phyloP scores from a whole-genome alignment of 2,113 vertebrate genomes.

The Tretioscincus oriximinensis region DNA sequence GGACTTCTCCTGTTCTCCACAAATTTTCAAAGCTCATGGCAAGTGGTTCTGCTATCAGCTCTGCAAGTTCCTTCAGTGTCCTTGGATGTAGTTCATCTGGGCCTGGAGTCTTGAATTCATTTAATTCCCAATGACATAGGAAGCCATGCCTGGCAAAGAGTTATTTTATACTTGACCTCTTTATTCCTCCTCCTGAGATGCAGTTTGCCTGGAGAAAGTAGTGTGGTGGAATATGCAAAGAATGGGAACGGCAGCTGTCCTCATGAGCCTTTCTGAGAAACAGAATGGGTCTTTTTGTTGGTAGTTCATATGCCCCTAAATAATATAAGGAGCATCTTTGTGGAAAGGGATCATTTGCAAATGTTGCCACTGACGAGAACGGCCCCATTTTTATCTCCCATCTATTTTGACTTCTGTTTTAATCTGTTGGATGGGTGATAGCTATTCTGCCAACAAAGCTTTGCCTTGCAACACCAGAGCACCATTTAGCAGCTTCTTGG shows the following conservation, averaged over 20 bases:
- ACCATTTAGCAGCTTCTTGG: not conserved
- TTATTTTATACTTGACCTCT: too few species aligned
- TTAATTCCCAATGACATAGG: too few species aligned
- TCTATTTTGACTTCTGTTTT: not conserved
- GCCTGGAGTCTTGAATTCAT: too few species aligned
- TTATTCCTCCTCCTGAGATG: not conserved
- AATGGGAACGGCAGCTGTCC: not conserved
- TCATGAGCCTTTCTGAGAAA: not conserved
- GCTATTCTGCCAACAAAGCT: too few species aligned
- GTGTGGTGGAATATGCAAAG: not conserved
- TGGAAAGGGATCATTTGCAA: not conserved
- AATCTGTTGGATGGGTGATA: not conserved
- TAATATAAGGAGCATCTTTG: conserved; percentile 9
- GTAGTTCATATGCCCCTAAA: not conserved
- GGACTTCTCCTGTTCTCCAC: too few species aligned
- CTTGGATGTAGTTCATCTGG: too few species aligned
- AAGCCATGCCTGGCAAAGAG: too few species aligned
- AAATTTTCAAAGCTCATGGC: too few species aligned
- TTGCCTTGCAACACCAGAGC: not conserved
- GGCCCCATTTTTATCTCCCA: not conserved
- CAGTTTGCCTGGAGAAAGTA: not conserved
- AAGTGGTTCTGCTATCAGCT: too few species aligned
- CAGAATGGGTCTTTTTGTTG: conserved; percentile 18
- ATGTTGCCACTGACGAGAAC: not conserved
- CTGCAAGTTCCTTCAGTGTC: too few species aligned